These are phyloP conservation scores for Neomonachus schauinslandi DNA, from an alignment of 2,113 vertebrate genomes.

Conservation along the genomic window DNA sequence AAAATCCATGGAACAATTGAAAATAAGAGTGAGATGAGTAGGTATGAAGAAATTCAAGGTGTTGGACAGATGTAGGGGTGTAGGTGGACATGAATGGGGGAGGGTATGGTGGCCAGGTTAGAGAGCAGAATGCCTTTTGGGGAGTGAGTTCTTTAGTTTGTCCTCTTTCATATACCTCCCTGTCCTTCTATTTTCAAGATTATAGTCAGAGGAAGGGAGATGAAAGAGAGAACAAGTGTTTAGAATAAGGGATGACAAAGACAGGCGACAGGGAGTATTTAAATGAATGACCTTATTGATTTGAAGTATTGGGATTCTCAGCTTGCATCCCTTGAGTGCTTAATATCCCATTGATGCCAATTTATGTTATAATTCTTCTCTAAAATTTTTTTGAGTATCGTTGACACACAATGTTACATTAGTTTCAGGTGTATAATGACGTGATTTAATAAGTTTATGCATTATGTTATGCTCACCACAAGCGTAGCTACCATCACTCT, in stretches of 20 bases:
- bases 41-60: not conserved
- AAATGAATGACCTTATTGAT: not conserved
- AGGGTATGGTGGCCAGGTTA: not conserved
- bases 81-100: accelerated
- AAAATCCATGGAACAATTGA: not conserved
- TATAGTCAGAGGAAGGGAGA: not conserved
- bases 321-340: not conserved
- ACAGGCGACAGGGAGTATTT: not conserved
- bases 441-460: not conserved
- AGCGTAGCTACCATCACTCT: not conserved
- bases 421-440: not conserved
- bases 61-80: not conserved
- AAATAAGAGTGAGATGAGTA: not conserved
- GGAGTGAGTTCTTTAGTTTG: not conserved
- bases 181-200: not conserved
- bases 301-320: not conserved
- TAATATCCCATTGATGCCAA: not conserved
- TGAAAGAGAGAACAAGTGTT: not conserved
- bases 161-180: not conserved
- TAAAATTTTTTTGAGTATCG: not conserved
- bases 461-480: not conserved
- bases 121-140: not conserved
- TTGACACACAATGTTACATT: not conserved
- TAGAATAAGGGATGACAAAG: not conserved
- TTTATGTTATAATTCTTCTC: not conserved